A percentile compares a stretch with the other conserved stretches of the same genome.
phyloP scores from a whole-genome alignment of 2,113 vertebrate species.

The Hucho hucho region DNA sequence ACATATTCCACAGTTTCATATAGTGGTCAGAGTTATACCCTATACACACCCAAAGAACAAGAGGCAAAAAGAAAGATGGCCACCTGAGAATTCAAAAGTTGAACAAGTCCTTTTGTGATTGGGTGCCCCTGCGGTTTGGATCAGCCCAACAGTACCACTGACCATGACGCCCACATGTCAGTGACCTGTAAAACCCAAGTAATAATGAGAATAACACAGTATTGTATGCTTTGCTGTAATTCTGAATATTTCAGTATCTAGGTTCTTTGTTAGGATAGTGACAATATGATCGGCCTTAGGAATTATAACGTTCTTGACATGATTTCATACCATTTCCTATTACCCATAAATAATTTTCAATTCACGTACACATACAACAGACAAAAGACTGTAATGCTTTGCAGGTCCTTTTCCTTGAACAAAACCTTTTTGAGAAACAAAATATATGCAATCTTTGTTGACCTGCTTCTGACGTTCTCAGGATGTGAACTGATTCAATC shows the following conservation, averaged over 20 bases:
- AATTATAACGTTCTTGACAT: not conserved
- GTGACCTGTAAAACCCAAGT: not conserved
- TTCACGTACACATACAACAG: slow-evolving; percentile 1
- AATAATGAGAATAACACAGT: not conserved
- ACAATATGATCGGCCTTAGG: not conserved
- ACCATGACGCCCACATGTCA: not conserved
- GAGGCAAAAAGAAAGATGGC: slow-evolving; percentile 9
- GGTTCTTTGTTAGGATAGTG: not conserved
- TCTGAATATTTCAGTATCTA: not conserved
- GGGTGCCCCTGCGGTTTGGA: no score
- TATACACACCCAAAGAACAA: slow-evolving; percentile 33
- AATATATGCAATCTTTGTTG: slow-evolving; percentile 19
- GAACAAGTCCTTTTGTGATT: slow-evolving; percentile 12
- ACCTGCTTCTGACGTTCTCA: not conserved
- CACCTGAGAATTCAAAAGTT: slow-evolving; percentile 48
- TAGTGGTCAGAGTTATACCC: slow-evolving; percentile 64
- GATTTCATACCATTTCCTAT: not conserved
- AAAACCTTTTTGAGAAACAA: slow-evolving; percentile 9
- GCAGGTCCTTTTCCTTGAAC: not conserved
- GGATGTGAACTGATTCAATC: slow-evolving; percentile 18
- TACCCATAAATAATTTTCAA: not conserved
- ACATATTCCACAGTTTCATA: slow-evolving; percentile 52
- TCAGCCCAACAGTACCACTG: not conserved
- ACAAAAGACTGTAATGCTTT: not conserved
- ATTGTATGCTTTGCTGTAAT: not conserved